Base-by-base conservation (phyloP, 2,888 invertebrate species). In the Amiota mariae region DNA sequence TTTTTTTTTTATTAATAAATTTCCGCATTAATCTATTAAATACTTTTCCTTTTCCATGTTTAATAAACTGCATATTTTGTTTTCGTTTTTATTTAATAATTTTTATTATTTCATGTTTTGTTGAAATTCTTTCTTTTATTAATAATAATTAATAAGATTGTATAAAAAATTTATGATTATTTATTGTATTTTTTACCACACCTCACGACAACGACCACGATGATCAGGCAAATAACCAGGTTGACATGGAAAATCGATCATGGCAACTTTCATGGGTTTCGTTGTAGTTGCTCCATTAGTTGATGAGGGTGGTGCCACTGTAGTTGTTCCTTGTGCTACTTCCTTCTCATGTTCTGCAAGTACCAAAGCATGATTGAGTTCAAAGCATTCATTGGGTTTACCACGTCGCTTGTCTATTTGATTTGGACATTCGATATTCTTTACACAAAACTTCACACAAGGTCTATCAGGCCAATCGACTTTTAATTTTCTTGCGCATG, bases 231-330 rank as follows among this genome's bases (percentile, higher is more conserved):
- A 75, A 56, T 86, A 89, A 57, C 88, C 88, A 0, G 89, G 87
- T 74, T 88, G 87, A 72, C 89, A 89, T 57, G 89, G 89, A 63
- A 89, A 88, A 75, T 89, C 89, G 74, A 89, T 88, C 86, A 89
- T 85, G 70, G 88, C 87, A 10, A 89, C 87, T 61, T 78, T 76
- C 87, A 85, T 85, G 36, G 82, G 49, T 18, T 15, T 76, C 36
- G 36, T 36, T 36, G 36, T 36, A 6, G 36, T 36, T 47, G n/a
- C n/a, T 18, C 77, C 75, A 57, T 76, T 77, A 12, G 75, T 78
- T 9, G 76, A 77, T 9, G 70, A 8, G 8, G n/a, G 73, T 6
- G 72, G 12, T 1, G 76, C 61, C 11, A 18, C 24, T 0, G 66
- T 71, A 8, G 71, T 72, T 24, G 71, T 56, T 68, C 49, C 24